A percentile compares a stretch with the other conserved stretches of the same genome.
Evolutionary conservation across 2,888 invertebrate species (phyloP).

Genomic region (Cybosia mesomella): DNA sequence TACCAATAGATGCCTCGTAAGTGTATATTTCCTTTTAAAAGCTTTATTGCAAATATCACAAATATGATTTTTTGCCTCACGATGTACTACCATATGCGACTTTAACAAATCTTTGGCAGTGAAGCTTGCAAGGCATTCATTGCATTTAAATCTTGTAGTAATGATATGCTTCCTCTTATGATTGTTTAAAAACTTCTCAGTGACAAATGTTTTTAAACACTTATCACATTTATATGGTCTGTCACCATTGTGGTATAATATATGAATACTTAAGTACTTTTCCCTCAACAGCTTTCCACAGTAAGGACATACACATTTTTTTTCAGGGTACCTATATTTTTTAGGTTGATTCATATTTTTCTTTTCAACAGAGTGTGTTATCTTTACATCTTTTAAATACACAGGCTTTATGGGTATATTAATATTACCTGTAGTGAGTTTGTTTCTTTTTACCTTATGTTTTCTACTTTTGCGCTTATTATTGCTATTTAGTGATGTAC

Average conservation of each 20-base stretch:
- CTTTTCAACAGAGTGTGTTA: slow-evolving; percentile 39
- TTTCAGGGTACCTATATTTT: slow-evolving; percentile 17
- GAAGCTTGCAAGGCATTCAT: slow-evolving; percentile 65
- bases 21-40: slow-evolving; percentile 55
- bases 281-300: slow-evolving; percentile 65
- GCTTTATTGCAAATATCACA: slow-evolving; percentile 69
- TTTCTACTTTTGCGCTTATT: slow-evolving; percentile 21
- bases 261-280: slow-evolving; percentile 56
- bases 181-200: neutral
- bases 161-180: slow-evolving; percentile 52
- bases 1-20: slow-evolving; percentile 57
- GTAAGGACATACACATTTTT: slow-evolving; percentile 61
- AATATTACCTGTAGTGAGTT: neutral
- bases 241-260: slow-evolving; percentile 63
- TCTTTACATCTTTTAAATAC: slow-evolving; percentile 56
- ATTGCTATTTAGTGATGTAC: slow-evolving; percentile 8
- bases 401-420: slow-evolving; percentile 62
- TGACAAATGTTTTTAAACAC: slow-evolving; percentile 60
- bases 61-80: slow-evolving; percentile 50
- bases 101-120: slow-evolving; percentile 34
- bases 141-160: slow-evolving; percentile 59
- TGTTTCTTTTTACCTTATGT: slow-evolving; percentile 43
- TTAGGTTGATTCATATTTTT: neutral
- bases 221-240: slow-evolving; percentile 64
- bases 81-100: slow-evolving; percentile 49